These are phyloP conservation scores for Pimephales promelas DNA, from an alignment of 2,113 vertebrate genomes.

Conservation along the genomic window DNA sequence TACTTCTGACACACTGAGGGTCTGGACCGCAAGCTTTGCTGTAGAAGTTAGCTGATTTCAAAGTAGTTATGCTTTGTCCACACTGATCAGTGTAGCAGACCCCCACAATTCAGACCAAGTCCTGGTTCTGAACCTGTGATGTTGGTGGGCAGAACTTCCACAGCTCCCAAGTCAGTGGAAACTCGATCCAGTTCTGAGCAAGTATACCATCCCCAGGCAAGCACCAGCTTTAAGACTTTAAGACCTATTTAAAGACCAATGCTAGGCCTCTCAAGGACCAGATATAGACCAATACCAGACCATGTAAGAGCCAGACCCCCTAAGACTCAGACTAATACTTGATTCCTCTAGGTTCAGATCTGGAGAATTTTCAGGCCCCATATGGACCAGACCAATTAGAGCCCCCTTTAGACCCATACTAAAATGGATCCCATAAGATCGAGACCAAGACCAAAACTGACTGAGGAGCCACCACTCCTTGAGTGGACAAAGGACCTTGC, in stretches of 20 bases:
- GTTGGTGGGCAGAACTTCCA: background rate
- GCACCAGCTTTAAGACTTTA: background rate
- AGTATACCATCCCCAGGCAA: background rate
- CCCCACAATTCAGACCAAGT: background rate
- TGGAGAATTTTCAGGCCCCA: background rate
- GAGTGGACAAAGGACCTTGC: too few species aligned
- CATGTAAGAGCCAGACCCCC: too few species aligned
- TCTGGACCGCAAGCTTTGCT: background rate
- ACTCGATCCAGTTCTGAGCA: background rate
- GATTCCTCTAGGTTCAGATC: background rate
- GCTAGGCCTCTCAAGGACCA: background rate
- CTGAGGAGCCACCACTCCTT: too few species aligned
- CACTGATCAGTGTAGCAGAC: background rate
- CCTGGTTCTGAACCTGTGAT: background rate
- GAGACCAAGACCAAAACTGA: background rate
- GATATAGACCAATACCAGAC: background rate
- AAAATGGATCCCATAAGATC: background rate
- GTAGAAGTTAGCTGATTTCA: slow-evolving; percentile 17
- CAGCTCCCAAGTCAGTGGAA: background rate
- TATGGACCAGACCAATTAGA: background rate
- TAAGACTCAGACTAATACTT: background rate
- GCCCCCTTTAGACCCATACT: background rate
- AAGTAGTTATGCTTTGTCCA: background rate
- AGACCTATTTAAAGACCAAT: too few species aligned
- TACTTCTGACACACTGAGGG: background rate